These are phyloP conservation scores for Drosophila dunni DNA, from an alignment of 1,140 invertebrate species.

Conservation along the genomic window DNA sequence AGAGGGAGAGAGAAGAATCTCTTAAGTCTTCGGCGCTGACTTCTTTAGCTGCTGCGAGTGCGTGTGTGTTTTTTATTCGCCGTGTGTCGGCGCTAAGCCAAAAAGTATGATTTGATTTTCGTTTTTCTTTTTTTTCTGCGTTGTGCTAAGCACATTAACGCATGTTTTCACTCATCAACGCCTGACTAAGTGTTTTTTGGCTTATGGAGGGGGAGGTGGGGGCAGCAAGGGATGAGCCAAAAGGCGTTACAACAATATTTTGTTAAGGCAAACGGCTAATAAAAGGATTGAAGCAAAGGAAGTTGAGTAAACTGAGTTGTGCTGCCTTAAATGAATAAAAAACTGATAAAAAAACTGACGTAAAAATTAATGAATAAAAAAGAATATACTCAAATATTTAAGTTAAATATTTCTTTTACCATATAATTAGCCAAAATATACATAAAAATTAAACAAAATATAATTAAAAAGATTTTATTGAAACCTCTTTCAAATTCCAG, in stretches of 20 bases:
- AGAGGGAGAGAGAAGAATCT: background rate
- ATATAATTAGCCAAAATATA: no score
- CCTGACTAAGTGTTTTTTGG: constrained; percentile 60
- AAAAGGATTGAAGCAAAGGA: background rate
- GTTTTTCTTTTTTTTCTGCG: constrained; percentile 22
- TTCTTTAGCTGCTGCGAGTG: constrained; percentile 39
- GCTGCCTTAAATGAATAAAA: no score
- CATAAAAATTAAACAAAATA: no score
- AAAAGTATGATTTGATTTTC: constrained; percentile 78
- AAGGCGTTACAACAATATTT: constrained; percentile 28
- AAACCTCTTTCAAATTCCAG: no score
- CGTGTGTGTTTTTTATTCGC: constrained; percentile 51
- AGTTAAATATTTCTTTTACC: no score
- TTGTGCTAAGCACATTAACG: constrained; percentile 68
- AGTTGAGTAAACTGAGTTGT: background rate
- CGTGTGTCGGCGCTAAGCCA: constrained; percentile 61
- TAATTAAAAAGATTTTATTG: no score
- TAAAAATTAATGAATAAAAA: no score
- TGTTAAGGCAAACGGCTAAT: constrained; percentile 1
- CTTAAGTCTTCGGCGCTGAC: constrained; percentile 29
- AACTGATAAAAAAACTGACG: no score
- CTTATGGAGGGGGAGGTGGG: background rate
- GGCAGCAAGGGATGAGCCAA: background rate
- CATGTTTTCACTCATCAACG: constrained; percentile 76
- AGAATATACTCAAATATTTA: no score